These are phyloP conservation scores for Dasysyrphus albostriatus DNA, from an alignment of 2,888 invertebrate genomes.

Conservation along the genomic window DNA sequence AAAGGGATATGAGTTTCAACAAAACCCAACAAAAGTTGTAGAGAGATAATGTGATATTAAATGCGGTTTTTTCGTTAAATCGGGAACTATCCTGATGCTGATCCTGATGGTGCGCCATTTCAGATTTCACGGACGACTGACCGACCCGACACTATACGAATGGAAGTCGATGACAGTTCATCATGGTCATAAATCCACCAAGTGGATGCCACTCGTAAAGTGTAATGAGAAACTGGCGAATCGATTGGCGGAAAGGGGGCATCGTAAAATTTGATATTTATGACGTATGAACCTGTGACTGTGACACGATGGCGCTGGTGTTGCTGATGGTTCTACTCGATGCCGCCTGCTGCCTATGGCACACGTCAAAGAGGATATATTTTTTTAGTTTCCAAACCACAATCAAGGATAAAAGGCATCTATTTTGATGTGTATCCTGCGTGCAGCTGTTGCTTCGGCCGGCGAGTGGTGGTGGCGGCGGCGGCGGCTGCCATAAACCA, in stretches of 20 bases:
- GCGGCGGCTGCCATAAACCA: conserved; percentile 15
- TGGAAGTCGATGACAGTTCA: conserved; percentile 69
- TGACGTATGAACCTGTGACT: conserved; percentile 68
- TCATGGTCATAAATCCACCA: conserved; percentile 66
- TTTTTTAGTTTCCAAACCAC: conserved; percentile 41
- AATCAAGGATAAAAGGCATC: conserved; percentile 50
- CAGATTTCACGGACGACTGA: conserved; percentile 58
- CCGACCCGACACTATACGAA: conserved; percentile 38
- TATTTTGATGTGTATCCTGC: conserved; percentile 29
- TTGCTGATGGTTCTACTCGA: conserved; percentile 7
- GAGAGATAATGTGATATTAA: conserved; percentile 35
- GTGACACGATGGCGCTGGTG: conserved; percentile 54
- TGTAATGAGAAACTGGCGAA: conserved; percentile 70
- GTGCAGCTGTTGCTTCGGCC: conserved; percentile 58
- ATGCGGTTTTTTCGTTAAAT: conserved; percentile 52
- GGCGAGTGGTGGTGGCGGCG: not conserved
- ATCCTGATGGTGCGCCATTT: conserved; percentile 62
- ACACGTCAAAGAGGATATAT: conserved; percentile 49
- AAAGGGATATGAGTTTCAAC: conserved; percentile 28
- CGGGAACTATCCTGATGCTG: conserved; percentile 50
- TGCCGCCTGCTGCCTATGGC: conserved; percentile 50
- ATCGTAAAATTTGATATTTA: conserved; percentile 73
- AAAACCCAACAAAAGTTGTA: not conserved
- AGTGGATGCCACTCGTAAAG: conserved; percentile 70
- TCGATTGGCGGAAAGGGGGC: conserved; percentile 52